These are phyloP conservation scores for Eurystomus gularis DNA, from an alignment of 2,113 vertebrate genomes.

Conservation along the genomic window DNA sequence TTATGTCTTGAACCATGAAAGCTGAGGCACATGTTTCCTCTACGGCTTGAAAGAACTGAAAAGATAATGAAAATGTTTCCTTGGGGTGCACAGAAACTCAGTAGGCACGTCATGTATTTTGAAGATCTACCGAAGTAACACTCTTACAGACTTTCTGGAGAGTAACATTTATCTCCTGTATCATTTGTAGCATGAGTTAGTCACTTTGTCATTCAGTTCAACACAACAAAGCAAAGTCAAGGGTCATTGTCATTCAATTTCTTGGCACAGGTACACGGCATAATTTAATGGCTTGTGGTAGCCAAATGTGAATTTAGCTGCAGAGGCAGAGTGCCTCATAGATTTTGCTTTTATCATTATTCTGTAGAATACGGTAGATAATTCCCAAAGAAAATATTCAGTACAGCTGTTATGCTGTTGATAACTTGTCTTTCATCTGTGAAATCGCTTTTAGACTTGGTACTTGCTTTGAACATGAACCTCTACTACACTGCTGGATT, in stretches of 20 bases:
- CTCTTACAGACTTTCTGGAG: not conserved
- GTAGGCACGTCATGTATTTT: not conserved
- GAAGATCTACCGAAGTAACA: not conserved
- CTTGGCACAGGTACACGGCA: not conserved
- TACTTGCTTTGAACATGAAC: conserved; percentile 1
- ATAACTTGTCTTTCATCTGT: conserved; percentile 56
- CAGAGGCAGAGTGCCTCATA: not conserved
- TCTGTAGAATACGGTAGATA: not conserved
- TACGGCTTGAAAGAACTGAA: not conserved
- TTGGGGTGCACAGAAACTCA: not conserved
- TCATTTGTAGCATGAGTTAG: not conserved
- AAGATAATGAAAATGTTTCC: not conserved
- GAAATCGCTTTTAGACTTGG: conserved; percentile 51
- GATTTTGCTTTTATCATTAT: not conserved
- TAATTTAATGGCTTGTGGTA: conserved; percentile 14
- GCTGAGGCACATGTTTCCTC: not conserved
- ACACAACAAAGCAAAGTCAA: not conserved
- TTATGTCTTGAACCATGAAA: not conserved
- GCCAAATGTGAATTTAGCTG: not conserved
- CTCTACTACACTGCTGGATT: not conserved
- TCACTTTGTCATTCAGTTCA: conserved; percentile 17
- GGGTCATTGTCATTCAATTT: not conserved
- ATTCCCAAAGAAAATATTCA: conserved; percentile 44
- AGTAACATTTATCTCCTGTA: not conserved
- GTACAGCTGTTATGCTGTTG: conserved; percentile 1